phyloP scores from a whole-genome alignment of 2,113 vertebrate genomes.

The Cavia aperea region DNA sequence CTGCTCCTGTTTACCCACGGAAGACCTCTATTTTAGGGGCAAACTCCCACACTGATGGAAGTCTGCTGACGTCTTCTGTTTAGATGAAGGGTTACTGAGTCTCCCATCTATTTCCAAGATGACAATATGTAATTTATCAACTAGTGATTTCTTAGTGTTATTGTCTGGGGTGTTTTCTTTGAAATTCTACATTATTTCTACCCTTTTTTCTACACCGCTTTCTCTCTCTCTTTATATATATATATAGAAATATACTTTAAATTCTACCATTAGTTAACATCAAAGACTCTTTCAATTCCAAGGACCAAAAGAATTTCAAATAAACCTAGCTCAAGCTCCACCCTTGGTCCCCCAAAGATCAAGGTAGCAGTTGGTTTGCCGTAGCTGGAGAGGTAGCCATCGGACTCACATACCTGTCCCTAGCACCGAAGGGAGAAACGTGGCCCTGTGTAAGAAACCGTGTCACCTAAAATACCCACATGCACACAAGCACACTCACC shows the following conservation, averaged over 20 bases:
- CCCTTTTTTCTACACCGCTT: too few relatives aligned
- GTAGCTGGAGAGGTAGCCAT: background rate
- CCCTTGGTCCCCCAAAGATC: fast-evolving
- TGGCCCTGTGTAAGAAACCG: background rate
- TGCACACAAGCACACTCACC: background rate
- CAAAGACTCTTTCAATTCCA: background rate
- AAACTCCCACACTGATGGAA: too few relatives aligned
- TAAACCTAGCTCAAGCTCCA: background rate
- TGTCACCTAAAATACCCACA: background rate
- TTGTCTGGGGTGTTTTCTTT: too few relatives aligned
- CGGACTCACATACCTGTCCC: background rate
- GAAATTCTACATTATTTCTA: too few relatives aligned
- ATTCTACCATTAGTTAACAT: background rate
- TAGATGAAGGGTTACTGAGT: too few relatives aligned
- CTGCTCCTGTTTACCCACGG: too few relatives aligned
- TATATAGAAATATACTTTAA: background rate
- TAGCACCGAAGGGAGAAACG: background rate
- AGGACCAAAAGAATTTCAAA: background rate
- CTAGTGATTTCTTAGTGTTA: too few relatives aligned
- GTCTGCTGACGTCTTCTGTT: too few relatives aligned
- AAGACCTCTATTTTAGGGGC: too few relatives aligned
- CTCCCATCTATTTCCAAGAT: too few relatives aligned
- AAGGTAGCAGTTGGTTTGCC: background rate
- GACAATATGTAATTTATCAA: too few relatives aligned
- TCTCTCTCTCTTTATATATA: too few relatives aligned